Percentiles rank a stretch among this genome's conserved stretches.
These are phyloP conservation scores for Malurus cyaneus DNA, from an alignment of 2,113 vertebrate genomes.

Conservation along the genomic window DNA sequence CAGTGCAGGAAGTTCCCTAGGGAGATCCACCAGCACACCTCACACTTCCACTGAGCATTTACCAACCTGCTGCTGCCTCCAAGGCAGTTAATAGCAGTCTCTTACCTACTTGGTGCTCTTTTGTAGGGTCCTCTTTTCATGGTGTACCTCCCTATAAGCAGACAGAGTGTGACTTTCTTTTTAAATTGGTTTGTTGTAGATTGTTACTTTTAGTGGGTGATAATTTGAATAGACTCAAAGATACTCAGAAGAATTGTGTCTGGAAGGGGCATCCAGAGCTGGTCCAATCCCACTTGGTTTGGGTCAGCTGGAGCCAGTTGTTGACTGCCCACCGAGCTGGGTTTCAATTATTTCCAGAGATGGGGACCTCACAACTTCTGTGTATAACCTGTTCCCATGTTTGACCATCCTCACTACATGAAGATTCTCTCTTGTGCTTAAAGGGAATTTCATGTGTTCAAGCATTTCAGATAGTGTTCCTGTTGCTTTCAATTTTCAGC, in stretches of 20 bases:
- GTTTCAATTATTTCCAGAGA: fast-evolving
- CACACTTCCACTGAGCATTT: not conserved
- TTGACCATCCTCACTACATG: not conserved
- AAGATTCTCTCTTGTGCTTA: not conserved
- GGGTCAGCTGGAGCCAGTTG: not conserved
- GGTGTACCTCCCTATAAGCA: no score
- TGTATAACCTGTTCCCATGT: not conserved
- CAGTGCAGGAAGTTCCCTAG: not conserved
- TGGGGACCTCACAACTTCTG: fast-evolving
- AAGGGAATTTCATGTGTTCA: not conserved
- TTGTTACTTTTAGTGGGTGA: not conserved
- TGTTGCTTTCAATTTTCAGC: not conserved
- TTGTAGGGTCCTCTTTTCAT: not conserved
- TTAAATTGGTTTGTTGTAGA: not conserved
- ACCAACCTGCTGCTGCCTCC: not conserved
- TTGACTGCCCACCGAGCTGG: fast-evolving
- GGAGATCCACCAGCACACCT: not conserved
- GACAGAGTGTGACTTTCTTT: not conserved
- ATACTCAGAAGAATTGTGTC: fast-evolving
- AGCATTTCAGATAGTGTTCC: not conserved
- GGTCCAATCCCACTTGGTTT: fast-evolving
- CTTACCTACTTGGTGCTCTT: not conserved
- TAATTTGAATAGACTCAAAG: not conserved
- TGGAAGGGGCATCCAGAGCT: not conserved
- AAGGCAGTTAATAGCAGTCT: not conserved